A percentile compares a stretch with the other conserved stretches of the same genome.
Conservation (phyloP, 2,888 invertebrate genomes). For the Dilophus febrilis region DNA sequence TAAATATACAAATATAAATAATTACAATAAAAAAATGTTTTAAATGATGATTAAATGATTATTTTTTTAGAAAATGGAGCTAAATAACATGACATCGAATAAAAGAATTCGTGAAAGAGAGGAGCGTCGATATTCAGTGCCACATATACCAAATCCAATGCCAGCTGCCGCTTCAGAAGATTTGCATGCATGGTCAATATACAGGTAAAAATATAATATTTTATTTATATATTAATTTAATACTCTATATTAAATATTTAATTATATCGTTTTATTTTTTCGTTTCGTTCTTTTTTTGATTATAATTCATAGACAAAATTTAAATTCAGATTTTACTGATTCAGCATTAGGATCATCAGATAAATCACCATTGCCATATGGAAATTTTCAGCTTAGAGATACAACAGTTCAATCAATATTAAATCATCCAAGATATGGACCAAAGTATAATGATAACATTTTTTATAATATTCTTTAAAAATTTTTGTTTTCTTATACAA, state of each 20-base stretch:
- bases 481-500: neutral
- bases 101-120: conserved; percentile 32
- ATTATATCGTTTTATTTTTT: conserved; percentile 2
- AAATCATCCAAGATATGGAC: conserved; percentile 74
- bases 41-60: neutral
- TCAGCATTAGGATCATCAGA: conserved; percentile 84
- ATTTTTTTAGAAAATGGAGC: conserved; percentile 16
- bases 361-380: conserved; percentile 83
- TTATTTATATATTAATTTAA: no score
- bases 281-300: neutral
- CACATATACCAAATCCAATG: conserved; percentile 57
- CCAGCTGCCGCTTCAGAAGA: conserved; percentile 70
- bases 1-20: neutral
- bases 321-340: conserved; percentile 90
- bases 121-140: conserved; percentile 77
- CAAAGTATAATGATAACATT: conserved; percentile 43
- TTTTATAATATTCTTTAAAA: no score
- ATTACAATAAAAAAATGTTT: neutral
- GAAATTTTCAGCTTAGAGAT: conserved; percentile 83
- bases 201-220: no score
- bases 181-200: conserved; percentile 91
- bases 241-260: conserved; percentile 2
- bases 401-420: conserved; percentile 81
- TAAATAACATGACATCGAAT: conserved; percentile 26
- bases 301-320: conserved; percentile 60